phyloP scores from a whole-genome alignment of 2,888 invertebrate genomes.

The Ophonus ardosiacus region DNA sequence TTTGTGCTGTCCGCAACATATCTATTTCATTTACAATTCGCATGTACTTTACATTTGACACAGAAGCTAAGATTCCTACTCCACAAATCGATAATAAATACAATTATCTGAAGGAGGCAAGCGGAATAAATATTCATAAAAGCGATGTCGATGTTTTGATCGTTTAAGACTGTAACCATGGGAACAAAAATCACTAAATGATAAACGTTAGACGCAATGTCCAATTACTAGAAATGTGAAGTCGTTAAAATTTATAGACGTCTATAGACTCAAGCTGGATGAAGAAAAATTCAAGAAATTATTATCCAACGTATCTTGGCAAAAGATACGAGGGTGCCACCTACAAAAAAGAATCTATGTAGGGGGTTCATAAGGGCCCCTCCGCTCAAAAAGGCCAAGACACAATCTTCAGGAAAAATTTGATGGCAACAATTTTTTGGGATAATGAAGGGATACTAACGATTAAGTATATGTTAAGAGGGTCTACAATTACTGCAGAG shows the following conservation, averaged over 20 bases:
- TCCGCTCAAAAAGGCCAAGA: too few species aligned
- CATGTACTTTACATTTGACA: background rate
- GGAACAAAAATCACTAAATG: constrained; percentile 15
- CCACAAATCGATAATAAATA: constrained; percentile 36
- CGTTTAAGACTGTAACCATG: background rate
- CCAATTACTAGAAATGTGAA: background rate
- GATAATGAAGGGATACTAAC: too few species aligned
- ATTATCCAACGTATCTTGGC: background rate
- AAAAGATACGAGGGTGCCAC: too few species aligned
- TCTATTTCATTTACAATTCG: too few species aligned
- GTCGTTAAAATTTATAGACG: background rate
- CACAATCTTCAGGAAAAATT: too few species aligned
- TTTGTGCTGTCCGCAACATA: too few species aligned
- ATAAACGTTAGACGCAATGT: background rate
- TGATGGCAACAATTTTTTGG: too few species aligned
- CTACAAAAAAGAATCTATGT: too few species aligned
- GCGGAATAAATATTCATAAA: constrained; percentile 43
- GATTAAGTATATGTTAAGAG: too few species aligned
- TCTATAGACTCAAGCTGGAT: too few species aligned
- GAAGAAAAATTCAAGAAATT: background rate
- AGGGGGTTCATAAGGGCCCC: too few species aligned
- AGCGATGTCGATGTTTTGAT: constrained; percentile 1
- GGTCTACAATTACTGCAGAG: too few species aligned
- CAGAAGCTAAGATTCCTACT: background rate
- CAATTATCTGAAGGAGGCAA: constrained; percentile 46